These are phyloP conservation scores for Eupithecia subumbrata DNA, from an alignment of 2,888 invertebrate genomes.

Conservation along the genomic window DNA sequence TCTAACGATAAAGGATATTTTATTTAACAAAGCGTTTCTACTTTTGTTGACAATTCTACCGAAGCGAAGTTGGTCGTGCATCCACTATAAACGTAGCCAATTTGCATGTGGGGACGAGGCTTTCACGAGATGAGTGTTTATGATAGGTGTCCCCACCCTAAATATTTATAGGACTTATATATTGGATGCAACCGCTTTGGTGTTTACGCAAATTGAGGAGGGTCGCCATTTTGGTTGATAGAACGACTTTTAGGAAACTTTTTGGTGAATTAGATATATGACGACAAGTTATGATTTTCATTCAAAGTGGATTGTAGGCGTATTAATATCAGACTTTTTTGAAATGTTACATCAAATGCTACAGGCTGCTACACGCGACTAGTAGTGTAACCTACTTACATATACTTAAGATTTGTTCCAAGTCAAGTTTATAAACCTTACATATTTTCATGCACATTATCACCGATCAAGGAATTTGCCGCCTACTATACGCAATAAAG, in stretches of 20 bases:
- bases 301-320: too few species aligned
- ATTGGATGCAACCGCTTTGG: constrained; percentile 41
- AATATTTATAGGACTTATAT: constrained; percentile 51
- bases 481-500: too few species aligned
- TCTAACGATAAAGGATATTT: background rate
- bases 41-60: constrained; percentile 29
- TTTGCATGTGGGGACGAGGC: constrained; percentile 78
- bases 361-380: too few species aligned
- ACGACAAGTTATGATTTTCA: background rate
- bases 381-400: too few species aligned
- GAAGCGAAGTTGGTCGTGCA: constrained; percentile 51
- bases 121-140: constrained; percentile 75
- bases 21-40: background rate
- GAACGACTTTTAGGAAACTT: constrained; percentile 37
- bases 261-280: background rate
- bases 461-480: too few species aligned
- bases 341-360: too few species aligned
- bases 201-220: constrained; percentile 39
- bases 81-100: constrained; percentile 68
- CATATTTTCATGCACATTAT: too few species aligned
- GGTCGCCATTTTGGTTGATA: constrained; percentile 33
- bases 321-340: too few species aligned
- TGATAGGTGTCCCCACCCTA: constrained; percentile 43
- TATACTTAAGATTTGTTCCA: too few species aligned
- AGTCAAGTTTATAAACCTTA: too few species aligned